phyloP scores from a whole-genome alignment of 2,797 vertebrate species.

The Bucorvus abyssinicus region DNA sequence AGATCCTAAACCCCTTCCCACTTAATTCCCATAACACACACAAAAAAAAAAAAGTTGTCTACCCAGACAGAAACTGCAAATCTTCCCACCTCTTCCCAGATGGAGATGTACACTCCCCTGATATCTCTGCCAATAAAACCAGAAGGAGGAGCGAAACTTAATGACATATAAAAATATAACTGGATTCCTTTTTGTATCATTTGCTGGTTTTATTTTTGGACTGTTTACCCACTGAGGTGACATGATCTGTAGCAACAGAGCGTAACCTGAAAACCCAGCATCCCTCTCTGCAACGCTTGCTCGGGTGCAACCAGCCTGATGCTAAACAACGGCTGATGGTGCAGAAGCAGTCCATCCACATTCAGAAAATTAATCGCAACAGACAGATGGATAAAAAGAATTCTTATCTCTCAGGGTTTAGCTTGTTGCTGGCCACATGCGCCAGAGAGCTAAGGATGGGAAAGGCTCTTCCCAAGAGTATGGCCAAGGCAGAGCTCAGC shows the following conservation, averaged over 20 bases:
- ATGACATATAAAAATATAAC: slow-evolving; percentile 55
- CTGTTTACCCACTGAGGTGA: slow-evolving; percentile 67
- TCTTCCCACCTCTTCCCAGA: neutral
- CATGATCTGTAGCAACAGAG: slow-evolving; percentile 65
- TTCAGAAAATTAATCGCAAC: slow-evolving; percentile 56
- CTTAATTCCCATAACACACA: neutral
- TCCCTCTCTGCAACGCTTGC: slow-evolving; percentile 28
- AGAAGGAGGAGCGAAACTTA: slow-evolving; percentile 17
- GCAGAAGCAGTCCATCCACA: slow-evolving; percentile 48
- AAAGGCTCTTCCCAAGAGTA: neutral
- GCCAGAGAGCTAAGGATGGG: slow-evolving; percentile 9
- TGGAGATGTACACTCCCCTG: neutral
- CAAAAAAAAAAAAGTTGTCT: neutral
- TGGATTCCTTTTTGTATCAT: slow-evolving; percentile 60
- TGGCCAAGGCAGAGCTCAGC: slow-evolving; percentile 4
- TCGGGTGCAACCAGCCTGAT: slow-evolving; percentile 58
- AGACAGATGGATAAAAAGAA: slow-evolving; percentile 62
- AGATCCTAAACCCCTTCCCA: neutral
- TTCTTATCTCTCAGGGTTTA: slow-evolving; percentile 56
- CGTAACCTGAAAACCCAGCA: slow-evolving; percentile 57
- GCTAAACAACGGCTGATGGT: slow-evolving; percentile 47
- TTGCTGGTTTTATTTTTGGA: slow-evolving; percentile 68
- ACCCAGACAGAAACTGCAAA: neutral
- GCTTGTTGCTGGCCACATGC: slow-evolving; percentile 52
- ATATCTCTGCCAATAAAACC: neutral